Conservation (phyloP, 2,113 vertebrate species). For the Chaetops frenatus region DNA sequence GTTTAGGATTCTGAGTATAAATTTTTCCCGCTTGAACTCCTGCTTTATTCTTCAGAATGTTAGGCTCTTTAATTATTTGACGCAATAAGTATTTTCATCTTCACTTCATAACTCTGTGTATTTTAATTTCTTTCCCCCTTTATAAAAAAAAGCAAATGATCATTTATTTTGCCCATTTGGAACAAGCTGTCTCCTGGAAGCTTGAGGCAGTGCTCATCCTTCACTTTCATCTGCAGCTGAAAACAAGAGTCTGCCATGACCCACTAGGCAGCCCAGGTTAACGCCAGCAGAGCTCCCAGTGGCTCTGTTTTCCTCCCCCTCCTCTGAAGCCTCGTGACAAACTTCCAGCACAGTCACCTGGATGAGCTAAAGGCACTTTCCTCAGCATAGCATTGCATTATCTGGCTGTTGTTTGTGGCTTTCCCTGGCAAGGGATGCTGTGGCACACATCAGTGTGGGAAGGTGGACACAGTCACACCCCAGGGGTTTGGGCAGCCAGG, state of each 20-base stretch:
- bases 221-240: background rate
- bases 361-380: background rate
- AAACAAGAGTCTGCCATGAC: background rate
- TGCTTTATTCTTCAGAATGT: background rate
- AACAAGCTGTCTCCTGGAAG: background rate
- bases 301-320: background rate
- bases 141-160: background rate
- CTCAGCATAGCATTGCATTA: background rate
- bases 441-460: rapidly evolving
- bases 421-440: background rate
- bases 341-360: background rate
- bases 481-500: background rate
- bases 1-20: background rate
- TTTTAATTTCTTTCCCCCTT: background rate
- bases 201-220: background rate
- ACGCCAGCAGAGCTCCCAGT: background rate
- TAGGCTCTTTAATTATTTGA: background rate
- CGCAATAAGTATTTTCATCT: background rate
- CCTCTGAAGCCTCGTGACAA: background rate
- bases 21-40: background rate
- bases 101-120: background rate
- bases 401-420: background rate
- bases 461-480: rapidly evolving
- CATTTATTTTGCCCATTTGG: background rate
- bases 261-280: background rate